A percentile compares a stretch with the other conserved stretches of the same genome.
These are phyloP conservation scores for Labeo catla DNA, from an alignment of 2,113 vertebrate species.

Conservation along the genomic window DNA sequence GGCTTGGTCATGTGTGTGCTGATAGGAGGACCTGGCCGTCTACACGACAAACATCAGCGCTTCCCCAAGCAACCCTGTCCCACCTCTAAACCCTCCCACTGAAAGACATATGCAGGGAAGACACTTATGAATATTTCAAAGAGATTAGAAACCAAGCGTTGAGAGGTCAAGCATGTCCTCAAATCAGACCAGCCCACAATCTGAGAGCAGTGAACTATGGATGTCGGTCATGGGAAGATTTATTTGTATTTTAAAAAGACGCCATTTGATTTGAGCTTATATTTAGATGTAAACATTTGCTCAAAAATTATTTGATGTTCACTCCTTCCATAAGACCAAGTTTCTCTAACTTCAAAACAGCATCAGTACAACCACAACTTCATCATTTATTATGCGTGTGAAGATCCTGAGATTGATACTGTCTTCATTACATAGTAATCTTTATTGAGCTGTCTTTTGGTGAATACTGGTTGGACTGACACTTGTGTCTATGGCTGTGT, in stretches of 20 bases:
- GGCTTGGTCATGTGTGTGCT: slow-evolving; percentile 22
- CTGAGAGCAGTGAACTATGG: slow-evolving; percentile 30
- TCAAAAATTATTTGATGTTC: not conserved
- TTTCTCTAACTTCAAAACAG: not conserved
- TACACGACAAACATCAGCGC: slow-evolving; percentile 40
- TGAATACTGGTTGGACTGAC: slow-evolving; percentile 27
- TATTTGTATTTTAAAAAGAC: not conserved
- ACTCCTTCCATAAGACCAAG: not conserved
- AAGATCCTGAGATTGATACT: slow-evolving; percentile 9
- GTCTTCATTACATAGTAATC: slow-evolving; percentile 13
- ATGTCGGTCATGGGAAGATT: slow-evolving; percentile 27
- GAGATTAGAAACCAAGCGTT: slow-evolving; percentile 57
- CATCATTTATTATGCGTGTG: not conserved
- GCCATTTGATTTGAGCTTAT: not conserved
- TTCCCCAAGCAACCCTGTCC: slow-evolving; percentile 49
- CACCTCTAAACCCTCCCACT: slow-evolving; percentile 54
- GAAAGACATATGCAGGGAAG: slow-evolving; percentile 33
- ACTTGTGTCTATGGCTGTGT: slow-evolving; percentile 31
- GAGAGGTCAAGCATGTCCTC: slow-evolving; percentile 56
- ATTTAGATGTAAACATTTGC: not conserved
- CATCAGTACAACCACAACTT: not conserved
- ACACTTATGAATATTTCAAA: slow-evolving; percentile 61
- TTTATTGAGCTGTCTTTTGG: slow-evolving; percentile 29
- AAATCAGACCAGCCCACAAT: slow-evolving; percentile 53
- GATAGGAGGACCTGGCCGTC: slow-evolving; percentile 40